Conservation (phyloP, 1,140 invertebrate genomes). For the Orchestia grillus region DNA sequence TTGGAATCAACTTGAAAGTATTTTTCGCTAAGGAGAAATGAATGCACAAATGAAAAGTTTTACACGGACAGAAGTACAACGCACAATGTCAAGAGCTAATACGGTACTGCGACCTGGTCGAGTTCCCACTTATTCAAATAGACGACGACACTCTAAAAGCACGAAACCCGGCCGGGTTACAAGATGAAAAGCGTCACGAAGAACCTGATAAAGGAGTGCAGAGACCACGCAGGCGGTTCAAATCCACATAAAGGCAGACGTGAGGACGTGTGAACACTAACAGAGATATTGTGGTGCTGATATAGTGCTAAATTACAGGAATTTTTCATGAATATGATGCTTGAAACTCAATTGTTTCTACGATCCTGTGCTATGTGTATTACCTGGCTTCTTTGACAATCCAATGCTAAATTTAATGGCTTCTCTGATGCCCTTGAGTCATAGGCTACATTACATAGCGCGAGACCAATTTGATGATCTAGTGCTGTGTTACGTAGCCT, state of each 20-base stretch:
- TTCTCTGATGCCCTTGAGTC: not conserved
- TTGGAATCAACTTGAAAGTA: not conserved
- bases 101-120: not conserved
- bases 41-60: not conserved
- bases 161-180: not conserved
- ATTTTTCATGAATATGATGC: not conserved
- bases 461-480: not conserved
- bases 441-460: no score
- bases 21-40: not conserved
- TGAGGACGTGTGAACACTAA: not conserved
- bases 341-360: not conserved
- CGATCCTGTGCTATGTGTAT: not conserved
- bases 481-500: not conserved
- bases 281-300: not conserved
- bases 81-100: not conserved
- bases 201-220: not conserved
- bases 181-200: not conserved
- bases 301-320: no score
- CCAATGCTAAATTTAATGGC: not conserved
- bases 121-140: not conserved
- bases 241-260: no score
- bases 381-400: not conserved
- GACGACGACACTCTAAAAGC: not conserved
- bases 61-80: not conserved
- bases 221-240: not conserved